Evolutionary conservation across 2,113 vertebrate genomes (phyloP), one percentile per base, ranked within the genome.

Genomic region (Apus apus): DNA sequence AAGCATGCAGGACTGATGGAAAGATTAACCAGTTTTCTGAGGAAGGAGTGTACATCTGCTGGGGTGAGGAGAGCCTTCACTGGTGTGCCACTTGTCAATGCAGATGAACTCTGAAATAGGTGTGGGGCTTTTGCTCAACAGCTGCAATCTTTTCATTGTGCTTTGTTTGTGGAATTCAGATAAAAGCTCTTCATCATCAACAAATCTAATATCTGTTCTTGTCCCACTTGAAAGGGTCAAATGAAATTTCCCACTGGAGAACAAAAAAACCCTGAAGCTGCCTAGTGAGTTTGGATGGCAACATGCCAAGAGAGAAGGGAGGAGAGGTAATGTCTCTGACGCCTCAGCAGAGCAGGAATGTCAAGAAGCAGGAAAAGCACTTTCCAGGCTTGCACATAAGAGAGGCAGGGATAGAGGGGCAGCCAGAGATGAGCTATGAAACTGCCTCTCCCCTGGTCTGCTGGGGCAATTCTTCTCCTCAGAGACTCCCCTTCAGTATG

Each of bases 21-120:
- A 91, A 96, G 79, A 92, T 94, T 93, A 95, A 91, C 88, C 93
- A 90, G 90, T 93, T 96, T 93, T 64, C 93, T 83, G 62, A 65
- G 36, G 96, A 92, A 83, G 91, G 36, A 53, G 20, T 23, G 16
- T 73, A 48, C 70, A 89, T 91, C 88, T 92, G 53, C 66, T 72
- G 25, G 90, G 87, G 65, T 81, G 87, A 96, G 91, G 85, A 90
- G 86, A 94, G 96, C 93, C 82, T 94, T 85, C 68, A 12, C 71
- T 96, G 97, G 88, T 75, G 48, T 81, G 79, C 86, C 96, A 89
- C 95, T 97, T 96, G 96, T 94, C 97, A 96, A 94, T 61, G 85
- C 48, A 54, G 32, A 32, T 85, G 88, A 96, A 82, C 92, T 91
- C 95, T 85, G 93, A 87, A 96, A 95, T 79, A 96, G 85, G 68